phyloP scores from a whole-genome alignment of 1,140 invertebrate species.

The Polyergus mexicanus region DNA sequence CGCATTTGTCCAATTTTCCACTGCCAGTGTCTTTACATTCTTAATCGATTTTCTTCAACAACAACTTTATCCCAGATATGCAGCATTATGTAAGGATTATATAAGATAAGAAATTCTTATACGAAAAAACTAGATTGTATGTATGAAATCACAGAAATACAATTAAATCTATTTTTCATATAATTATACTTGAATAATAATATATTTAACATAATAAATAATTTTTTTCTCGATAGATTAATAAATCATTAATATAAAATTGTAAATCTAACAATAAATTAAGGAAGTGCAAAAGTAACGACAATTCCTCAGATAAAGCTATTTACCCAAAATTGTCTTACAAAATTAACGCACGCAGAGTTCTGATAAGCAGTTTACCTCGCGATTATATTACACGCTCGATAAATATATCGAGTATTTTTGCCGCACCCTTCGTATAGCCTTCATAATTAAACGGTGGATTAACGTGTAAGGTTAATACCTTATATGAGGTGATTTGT shows the following conservation, averaged over 20 bases:
- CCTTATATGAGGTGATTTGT: background rate
- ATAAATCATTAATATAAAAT: background rate
- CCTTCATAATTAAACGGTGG: slow-evolving; percentile 33
- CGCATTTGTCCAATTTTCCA: slow-evolving; percentile 39
- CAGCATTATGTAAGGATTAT: slow-evolving; percentile 14
- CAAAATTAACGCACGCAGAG: background rate
- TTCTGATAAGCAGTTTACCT: slow-evolving; percentile 1
- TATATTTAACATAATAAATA: background rate
- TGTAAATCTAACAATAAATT: background rate
- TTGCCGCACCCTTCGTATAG: background rate
- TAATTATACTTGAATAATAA: background rate
- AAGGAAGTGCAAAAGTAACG: background rate
- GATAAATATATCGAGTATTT: slow-evolving; percentile 5
- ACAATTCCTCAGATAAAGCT: background rate
- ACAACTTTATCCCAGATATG: background rate
- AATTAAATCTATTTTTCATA: background rate
- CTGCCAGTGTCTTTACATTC: slow-evolving; percentile 34
- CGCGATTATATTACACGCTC: background rate
- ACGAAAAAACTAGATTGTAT: background rate
- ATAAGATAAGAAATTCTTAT: slow-evolving; percentile 9
- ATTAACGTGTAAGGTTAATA: slow-evolving; percentile 51
- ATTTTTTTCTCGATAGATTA: background rate
- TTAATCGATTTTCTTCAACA: slow-evolving; percentile 51
- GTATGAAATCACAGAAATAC: background rate
- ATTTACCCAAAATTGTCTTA: background rate